Evolutionary conservation across 2,888 invertebrate genomes (phyloP), one percentile per base, ranked within the genome.

Genomic region (Aphodius sticticus): DNA sequence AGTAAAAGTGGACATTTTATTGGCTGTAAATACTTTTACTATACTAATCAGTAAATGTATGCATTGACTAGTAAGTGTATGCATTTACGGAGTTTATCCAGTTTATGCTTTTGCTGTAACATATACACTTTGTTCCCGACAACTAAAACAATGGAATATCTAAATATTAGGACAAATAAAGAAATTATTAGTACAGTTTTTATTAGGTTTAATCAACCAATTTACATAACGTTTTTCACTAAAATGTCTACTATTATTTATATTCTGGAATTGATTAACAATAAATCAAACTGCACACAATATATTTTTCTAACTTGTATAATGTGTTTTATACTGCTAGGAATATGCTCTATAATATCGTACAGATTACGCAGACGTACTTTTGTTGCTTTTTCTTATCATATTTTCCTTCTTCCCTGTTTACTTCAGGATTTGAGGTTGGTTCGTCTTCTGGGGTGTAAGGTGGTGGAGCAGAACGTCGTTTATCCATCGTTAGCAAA

Each of bases 321-420:
- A 38, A 72, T 72, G 35, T 72, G 26, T 9, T 72, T 72, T 26
- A 26, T 26, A 70, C 15, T 3, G 26, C 26, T 26, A 26, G 72
- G 26, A 38, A 38, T 38, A 7, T 6, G 38, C n/a, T 16, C 26
- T 26, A 72, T 26, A 72, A 72, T n/a, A 72, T 72, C 6, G 72
- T 72, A 72, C 72, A 72, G 36, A 72, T n/a, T n/a, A 72, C 72
- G 36, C 72, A 72, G 26, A 72, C 72, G 35, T 36, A 72, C 36
- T 72, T 72, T 72, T 36, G 35, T n/a, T 72, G 16, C 26, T 72
- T 6, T 72, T 72, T 72, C 6, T 26, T n/a, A 16, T 72, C 72
- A 6, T 26, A 6, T 72, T 26, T 12, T 26, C 2, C 26, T 26
- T 4, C 36, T 26, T 1, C 36, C 6, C 9, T 72, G 36, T 16